Evolutionary conservation across 2,888 invertebrate species (phyloP), one percentile per base, ranked within the genome.

Genomic region (Gryllus longicercus): DNA sequence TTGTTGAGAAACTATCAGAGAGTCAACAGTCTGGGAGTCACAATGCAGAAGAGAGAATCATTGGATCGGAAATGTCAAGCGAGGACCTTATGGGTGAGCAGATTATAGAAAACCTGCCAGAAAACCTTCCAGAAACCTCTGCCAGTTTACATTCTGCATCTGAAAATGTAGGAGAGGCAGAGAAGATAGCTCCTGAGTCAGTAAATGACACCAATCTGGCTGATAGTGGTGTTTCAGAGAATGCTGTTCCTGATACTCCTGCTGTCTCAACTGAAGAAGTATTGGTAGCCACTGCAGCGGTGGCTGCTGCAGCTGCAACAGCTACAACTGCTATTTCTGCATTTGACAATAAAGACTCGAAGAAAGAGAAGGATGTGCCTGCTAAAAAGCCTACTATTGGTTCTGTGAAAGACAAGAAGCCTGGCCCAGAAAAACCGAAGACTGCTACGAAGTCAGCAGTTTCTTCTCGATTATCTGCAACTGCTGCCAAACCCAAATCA

Each of bases 401-500:
- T 81, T 82, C 21, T 38, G 16, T 14, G 50, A 77, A 38, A 50
- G 18, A 38, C n/a, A 77, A n/a, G 50, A 18, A 38, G 8, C 18
- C 49, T 49, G 14, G 38, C 50, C 38, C 82, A 49, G 23, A 83
- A 10, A 80, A 83, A 63, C 80, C 81, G 75, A 81, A 83, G 79
- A 75, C 83, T 49, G 80, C 82, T 4, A 50, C 83, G 12, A 82
- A 81, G 74, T n/a, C 84, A 11, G 78, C 75, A n/a, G 16, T 23
- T 14, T 11, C 75, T 75, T 25, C 75, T 75, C 76, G 79, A 78
- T 50, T 77, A 50, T 11, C 51, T 82, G 38, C 84, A n/a, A 78
- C 83, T 21, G 50, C 83, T n/a, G 74, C 83, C 50, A 79, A 82
- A 11, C 84, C 83, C 77, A 74, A n/a, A 18, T 77, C 84, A 2